Base-by-base conservation (phyloP, 2,888 invertebrate genomes). In the Eristalis tenax region DNA sequence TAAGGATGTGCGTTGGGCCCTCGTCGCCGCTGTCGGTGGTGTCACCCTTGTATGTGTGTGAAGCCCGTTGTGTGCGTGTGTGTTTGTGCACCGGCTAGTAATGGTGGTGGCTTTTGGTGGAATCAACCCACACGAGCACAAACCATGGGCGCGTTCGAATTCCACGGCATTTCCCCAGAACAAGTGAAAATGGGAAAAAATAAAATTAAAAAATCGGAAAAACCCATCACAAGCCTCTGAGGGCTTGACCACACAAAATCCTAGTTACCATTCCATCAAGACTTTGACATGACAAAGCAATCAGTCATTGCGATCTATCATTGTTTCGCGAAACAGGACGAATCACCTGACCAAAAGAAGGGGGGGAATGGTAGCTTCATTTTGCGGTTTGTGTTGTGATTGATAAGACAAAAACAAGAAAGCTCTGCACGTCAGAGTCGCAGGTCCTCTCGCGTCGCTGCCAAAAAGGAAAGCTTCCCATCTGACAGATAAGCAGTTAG, bases 401-500 rank as follows among this genome's bases (percentile, higher is more conserved):
- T 85, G 77, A 78, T 85, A 43, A 22, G 57, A 73, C 65, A 50
- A 50, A 23, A 77, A 77, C 71, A 35, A 40, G 63, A 83, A 83
- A 86, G 86, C 86, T 86, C 57, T 63, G 50, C 18, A 8, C 18
- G 50, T 50, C 50, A 18, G 56, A 43, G 35, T 35, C 6, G 22
- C 40, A 61, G 50, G 69, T 70, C 70, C 43, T n/a, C 26, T 23
- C 61, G 35, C 56, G 22, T 8, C 22, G 13, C 57, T 40, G 26
- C 18, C 23, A 28, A 43, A 43, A 43, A n/a, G 50, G 69, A 82
- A 79, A 86, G 86, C 86, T 86, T 66, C 61, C 32, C 57, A 57
- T 83, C 70, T 86, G 86, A 86, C 86, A 86, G 86, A 83, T 86
- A 75, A 79, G 65, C 78, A 78, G 70, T 59, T 63, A 38, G 35